Percentiles rank a stretch among this genome's conserved stretches.
phyloP scores from a whole-genome alignment of 2,113 vertebrate species.

The Rhodinocichla rosea region DNA sequence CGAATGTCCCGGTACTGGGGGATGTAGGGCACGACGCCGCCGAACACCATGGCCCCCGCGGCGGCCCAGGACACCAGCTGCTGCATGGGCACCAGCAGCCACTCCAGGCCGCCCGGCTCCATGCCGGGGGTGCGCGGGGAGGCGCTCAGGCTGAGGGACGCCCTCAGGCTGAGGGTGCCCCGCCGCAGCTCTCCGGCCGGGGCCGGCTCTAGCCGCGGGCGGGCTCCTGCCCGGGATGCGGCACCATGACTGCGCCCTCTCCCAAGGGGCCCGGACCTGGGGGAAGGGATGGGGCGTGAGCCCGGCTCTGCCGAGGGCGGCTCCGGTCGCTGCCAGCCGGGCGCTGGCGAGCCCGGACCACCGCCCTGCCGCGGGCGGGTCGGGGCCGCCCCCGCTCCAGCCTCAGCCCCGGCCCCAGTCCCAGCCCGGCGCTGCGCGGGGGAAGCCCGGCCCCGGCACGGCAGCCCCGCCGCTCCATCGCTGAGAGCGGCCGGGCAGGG shows the following conservation, averaged over 20 bases:
- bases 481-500: background rate
- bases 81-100: slow-evolving; percentile 77
- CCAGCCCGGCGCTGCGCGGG: background rate
- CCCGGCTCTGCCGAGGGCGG: background rate
- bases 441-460: background rate
- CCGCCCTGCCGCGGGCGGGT: background rate
- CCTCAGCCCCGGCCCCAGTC: background rate
- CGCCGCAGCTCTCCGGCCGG: background rate
- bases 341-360: background rate
- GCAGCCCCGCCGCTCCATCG: background rate
- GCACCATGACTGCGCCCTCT: background rate
- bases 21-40: slow-evolving; percentile 92
- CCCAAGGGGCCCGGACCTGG: background rate
- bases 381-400: background rate
- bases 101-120: slow-evolving; percentile 81
- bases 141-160: background rate
- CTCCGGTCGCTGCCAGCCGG: background rate
- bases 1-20: slow-evolving; percentile 94
- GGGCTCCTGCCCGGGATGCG: background rate
- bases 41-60: slow-evolving; percentile 91
- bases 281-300: background rate
- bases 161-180: background rate
- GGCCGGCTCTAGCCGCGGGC: background rate
- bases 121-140: slow-evolving; percentile 56
- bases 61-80: slow-evolving; percentile 85